Evolutionary conservation across 2,113 vertebrate species (phyloP), one percentile per base, ranked within the genome.

Genomic region (Perccottus glenii): DNA sequence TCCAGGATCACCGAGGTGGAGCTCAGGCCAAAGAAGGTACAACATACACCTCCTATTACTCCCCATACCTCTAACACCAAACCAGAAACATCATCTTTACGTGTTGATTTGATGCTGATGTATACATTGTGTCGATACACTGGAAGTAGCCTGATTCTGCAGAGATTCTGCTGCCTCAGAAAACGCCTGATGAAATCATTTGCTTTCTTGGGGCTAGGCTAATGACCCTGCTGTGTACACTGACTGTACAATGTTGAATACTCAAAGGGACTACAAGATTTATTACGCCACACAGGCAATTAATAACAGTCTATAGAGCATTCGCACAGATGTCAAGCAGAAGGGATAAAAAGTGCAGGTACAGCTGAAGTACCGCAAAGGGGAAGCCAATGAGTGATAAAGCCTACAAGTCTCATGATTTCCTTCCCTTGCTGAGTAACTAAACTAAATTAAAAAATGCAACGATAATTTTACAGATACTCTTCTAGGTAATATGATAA

Each of bases 11-110:
- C 97, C 0, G 92, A 93, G 59, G 94, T 99, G 87, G 96, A 99
- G 59, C 93, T 98, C 45, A 95, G 96, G 86, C 97, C 98, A 73
- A 98, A 97, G 93, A 99, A 99, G 96, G 98, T 98, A 80, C 11
- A 80, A 77, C 35, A 2, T 45, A 10, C 42, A 16, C 14, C 52
- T 43, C 19, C 8, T 60, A 66, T 55, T 33, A 44, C 51, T 65
- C 66, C n/a, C 9, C 9, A 8, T 33, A 32, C 32, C 33, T 11
- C 51, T 55, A 8, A 55, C 35, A 55, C 52, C 36, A 33, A 33
- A 55, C 52, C 33, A 45, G 8, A 32, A 5, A 15, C 36, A 33
- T 36, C 32, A 36, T 55, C 14, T 36, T 55, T 55, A 55, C n/a
- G 52, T 33, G 14, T 4, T 55, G 9, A 55, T 36, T 12, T 55